Evolutionary conservation across 2,113 vertebrate genomes (phyloP), one percentile per base, ranked within the genome.

Genomic region (Chaenogobius annularis): DNA sequence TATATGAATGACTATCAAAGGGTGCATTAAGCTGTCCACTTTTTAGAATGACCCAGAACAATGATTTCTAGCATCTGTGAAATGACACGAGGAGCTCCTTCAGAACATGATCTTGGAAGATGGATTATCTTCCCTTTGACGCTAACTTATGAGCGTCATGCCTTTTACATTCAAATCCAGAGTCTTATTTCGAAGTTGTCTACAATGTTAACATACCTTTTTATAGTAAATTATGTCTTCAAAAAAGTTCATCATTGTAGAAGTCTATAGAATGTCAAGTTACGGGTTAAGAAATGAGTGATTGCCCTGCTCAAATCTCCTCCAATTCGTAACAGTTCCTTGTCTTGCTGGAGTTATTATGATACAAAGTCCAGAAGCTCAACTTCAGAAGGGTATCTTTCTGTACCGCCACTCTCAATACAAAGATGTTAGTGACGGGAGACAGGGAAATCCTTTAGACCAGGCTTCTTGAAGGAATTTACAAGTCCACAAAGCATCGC

Each of bases 321-420:
- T 84, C 72, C 37, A 1, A 84, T 83, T 86, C 70, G 88, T 79
- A 91, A 90, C 89, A 91, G 90, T 84, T 92, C 81, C 89, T 92
- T 86, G 46, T 86, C 88, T 91, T 92, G 78, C 86, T 81, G 69
- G 70, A 63, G 88, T 88, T 90, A 85, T 85, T 80, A 91, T 90
- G 88, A 90, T 85, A 84, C 83, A 87, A 88, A 87, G 88, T 80
- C 75, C 86, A 86, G 75, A 83, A 76, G 88, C 85, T 88, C 83
- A 88, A 92, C 88, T 92, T 90, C 85, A 87, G 76, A 88, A 72
- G 88, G 55, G 86, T 77, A 62, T 87, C 90, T 86, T 88, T 92
- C 44, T 77, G 89, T 91, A 84, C 88, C 74, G 81, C 83, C 83
- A 85, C 77, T 93, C 93, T 86, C 89, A 92, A 93, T 92, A 95